Percentiles rank a stretch among this genome's conserved stretches.
Evolutionary conservation across 2,113 vertebrate genomes (phyloP).

Genomic region (Laticauda colubrina): DNA sequence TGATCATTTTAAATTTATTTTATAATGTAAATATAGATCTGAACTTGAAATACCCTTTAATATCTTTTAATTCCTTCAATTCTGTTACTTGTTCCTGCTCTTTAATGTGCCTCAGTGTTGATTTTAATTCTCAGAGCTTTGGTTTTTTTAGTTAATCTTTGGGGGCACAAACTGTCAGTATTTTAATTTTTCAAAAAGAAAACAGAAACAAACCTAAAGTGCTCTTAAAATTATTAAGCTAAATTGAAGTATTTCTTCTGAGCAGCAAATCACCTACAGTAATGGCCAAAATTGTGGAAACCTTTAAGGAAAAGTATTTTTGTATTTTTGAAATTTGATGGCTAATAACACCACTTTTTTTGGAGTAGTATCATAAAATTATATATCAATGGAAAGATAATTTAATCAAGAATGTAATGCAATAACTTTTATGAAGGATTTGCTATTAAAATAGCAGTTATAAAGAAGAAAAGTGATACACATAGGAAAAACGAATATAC

Average conservation of each 20-base stretch:
- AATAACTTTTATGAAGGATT: too few species aligned
- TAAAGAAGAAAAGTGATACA: too few species aligned
- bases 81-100: background rate
- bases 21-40: background rate
- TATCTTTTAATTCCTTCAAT: background rate
- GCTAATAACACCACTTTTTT: too few species aligned
- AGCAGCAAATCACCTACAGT: background rate
- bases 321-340: too few species aligned
- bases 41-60: background rate
- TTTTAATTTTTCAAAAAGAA: background rate
- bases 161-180: background rate
- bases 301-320: too few species aligned
- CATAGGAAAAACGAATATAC: too few species aligned
- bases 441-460: too few species aligned
- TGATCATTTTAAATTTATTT: background rate
- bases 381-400: too few species aligned
- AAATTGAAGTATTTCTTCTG: background rate
- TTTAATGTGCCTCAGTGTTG: slow-evolving; percentile 26
- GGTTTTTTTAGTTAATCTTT: background rate
- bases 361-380: too few species aligned
- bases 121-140: slow-evolving; percentile 1
- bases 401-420: too few species aligned
- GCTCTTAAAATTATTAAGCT: background rate
- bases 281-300: too few species aligned
- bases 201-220: background rate